A percentile compares a stretch with the other conserved stretches of the same genome.
phyloP scores from a whole-genome alignment of 2,113 vertebrate genomes.

The Oenanthe oenanthe region DNA sequence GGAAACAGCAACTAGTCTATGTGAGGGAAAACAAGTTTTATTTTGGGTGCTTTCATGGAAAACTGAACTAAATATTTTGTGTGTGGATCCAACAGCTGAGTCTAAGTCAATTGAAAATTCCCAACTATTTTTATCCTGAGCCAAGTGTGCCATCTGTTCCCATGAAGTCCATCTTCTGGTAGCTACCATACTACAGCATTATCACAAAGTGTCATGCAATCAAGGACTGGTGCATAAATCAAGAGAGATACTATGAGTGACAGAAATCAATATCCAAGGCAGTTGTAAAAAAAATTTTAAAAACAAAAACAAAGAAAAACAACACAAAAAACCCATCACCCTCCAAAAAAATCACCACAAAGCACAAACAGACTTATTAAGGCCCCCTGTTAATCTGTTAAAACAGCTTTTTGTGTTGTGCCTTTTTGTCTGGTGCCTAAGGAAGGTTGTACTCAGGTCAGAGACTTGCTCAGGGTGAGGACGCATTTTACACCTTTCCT shows the following conservation, averaged over 20 bases:
- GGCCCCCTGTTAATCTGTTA: background rate
- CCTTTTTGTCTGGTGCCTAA: background rate
- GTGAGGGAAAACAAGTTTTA: background rate
- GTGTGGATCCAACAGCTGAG: background rate
- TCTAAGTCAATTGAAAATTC: slow-evolving; percentile 3
- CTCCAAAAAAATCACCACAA: background rate
- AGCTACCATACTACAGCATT: rapidly evolving
- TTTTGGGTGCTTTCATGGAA: background rate
- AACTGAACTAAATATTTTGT: background rate
- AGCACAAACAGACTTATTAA: background rate
- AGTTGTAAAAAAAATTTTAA: background rate
- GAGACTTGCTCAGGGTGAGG: background rate
- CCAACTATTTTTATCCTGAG: slow-evolving; percentile 8
- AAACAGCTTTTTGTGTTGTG: background rate
- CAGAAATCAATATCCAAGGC: background rate
- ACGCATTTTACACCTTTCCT: background rate
- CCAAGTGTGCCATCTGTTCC: slow-evolving; percentile 42
- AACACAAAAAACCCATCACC: background rate
- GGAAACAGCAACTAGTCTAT: background rate
- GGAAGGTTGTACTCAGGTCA: background rate
- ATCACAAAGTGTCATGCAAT: background rate
- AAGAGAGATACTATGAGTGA: background rate
- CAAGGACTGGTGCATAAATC: background rate
- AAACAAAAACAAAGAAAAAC: background rate
- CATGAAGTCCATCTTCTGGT: background rate